phyloP scores from a whole-genome alignment of 2,797 vertebrate genomes.

The Sternotherus odoratus region DNA sequence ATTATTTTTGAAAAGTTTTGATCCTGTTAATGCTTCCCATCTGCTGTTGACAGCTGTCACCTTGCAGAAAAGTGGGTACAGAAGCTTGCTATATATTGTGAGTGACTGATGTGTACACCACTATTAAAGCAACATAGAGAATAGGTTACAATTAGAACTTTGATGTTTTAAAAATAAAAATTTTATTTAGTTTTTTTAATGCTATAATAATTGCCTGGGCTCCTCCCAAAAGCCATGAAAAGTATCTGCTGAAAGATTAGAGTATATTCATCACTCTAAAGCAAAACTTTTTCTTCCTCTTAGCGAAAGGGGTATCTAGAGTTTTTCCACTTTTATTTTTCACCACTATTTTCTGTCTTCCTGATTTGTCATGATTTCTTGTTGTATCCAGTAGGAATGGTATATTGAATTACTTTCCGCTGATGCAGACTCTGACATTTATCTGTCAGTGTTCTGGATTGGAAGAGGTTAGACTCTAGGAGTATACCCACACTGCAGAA shows the following conservation, averaged over 20 bases:
- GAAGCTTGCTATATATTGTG: not conserved
- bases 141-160: not conserved
- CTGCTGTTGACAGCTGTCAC: not conserved
- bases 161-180: not conserved
- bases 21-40: slow-evolving; percentile 1
- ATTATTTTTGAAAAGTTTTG: not conserved
- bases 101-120: not conserved
- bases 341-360: not conserved
- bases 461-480: not conserved
- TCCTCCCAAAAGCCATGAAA: not conserved
- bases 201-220: not conserved
- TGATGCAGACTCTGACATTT: slow-evolving; percentile 7
- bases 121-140: not conserved
- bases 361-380: not conserved
- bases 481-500: not conserved
- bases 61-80: not conserved
- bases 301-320: not conserved
- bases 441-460: not conserved
- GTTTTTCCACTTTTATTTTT: not conserved
- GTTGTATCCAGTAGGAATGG: not conserved
- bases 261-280: not conserved
- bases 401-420: not conserved
- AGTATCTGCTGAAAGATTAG: not conserved
- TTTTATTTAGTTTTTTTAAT: not conserved
- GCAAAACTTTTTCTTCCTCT: not conserved